Evolutionary conservation across 2,113 vertebrate species (phyloP).

Genomic region (Spermophilus dauricus): DNA sequence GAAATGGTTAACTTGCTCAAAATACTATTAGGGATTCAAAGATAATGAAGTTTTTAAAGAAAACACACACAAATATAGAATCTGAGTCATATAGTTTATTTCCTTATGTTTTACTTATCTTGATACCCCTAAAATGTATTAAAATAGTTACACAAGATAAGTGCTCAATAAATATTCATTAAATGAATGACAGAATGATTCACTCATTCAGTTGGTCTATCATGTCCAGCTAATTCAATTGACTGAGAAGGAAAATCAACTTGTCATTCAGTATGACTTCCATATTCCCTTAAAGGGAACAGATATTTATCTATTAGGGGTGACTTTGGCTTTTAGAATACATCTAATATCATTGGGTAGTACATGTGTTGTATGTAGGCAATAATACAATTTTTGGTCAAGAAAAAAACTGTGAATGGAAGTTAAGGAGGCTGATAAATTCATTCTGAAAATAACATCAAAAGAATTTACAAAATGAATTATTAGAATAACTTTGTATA

Average conservation of each 20-base stretch:
- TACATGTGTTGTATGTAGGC: background rate
- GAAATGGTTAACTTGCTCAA: background rate
- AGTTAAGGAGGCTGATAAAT: background rate
- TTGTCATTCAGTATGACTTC: background rate
- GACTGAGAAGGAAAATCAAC: background rate
- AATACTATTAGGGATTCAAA: background rate
- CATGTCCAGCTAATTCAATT: background rate
- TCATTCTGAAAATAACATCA: conserved; percentile 34
- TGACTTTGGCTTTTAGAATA: conserved; percentile 27
- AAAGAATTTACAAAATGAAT: conserved; percentile 12
- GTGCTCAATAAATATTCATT: background rate
- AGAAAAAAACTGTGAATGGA: background rate
- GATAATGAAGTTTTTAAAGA: background rate
- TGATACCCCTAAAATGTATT: conserved; percentile 6
- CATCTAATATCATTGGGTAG: background rate
- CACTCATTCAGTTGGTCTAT: background rate
- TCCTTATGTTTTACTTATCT: background rate
- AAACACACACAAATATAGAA: background rate
- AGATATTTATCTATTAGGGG: background rate
- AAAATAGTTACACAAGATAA: background rate
- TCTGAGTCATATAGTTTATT: background rate
- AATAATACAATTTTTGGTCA: background rate
- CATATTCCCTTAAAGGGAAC: background rate
- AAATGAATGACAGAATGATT: background rate
- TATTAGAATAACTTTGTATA: background rate